Percentiles rank a stretch among this genome's conserved stretches.
These are phyloP conservation scores for Miichthys miiuy DNA, from an alignment of 2,797 vertebrate species.

Conservation along the genomic window DNA sequence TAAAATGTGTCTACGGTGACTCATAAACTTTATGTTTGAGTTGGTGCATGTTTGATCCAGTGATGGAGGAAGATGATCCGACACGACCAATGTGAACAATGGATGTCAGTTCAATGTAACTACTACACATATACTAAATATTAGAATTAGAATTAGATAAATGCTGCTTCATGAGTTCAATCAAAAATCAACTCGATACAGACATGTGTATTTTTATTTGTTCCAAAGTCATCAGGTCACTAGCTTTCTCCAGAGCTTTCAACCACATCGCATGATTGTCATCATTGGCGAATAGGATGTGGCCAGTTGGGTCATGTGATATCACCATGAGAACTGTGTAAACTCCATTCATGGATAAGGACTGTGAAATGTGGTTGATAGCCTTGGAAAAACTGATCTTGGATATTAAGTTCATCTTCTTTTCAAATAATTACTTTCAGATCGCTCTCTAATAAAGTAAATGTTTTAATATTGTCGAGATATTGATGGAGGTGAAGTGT, in stretches of 20 bases:
- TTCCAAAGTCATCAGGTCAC: too few relatives aligned
- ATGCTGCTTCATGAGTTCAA: too few relatives aligned
- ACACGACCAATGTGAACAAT: neutral
- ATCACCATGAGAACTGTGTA: neutral
- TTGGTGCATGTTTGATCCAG: slow-evolving; percentile 2
- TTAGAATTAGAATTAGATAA: too few relatives aligned
- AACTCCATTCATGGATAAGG: neutral
- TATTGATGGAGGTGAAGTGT: neutral
- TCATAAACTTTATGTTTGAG: slow-evolving; percentile 9
- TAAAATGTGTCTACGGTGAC: slow-evolving; percentile 6
- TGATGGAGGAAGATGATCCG: neutral
- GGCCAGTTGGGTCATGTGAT: neutral
- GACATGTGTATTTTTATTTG: too few relatives aligned
- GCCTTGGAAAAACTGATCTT: neutral
- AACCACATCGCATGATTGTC: neutral
- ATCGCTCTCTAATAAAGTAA: too few relatives aligned
- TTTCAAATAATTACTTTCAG: too few relatives aligned
- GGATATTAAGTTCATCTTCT: neutral
- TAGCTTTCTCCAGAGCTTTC: too few relatives aligned
- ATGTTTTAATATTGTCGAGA: too few relatives aligned
- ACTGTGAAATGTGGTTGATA: neutral
- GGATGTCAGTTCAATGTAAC: neutral
- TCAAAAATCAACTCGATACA: neutral
- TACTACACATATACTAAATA: too few relatives aligned
- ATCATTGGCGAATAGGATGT: neutral